Percentiles rank a stretch among this genome's conserved stretches.
Conservation (phyloP, 1,140 invertebrate genomes). For the Papilio machaon region DNA sequence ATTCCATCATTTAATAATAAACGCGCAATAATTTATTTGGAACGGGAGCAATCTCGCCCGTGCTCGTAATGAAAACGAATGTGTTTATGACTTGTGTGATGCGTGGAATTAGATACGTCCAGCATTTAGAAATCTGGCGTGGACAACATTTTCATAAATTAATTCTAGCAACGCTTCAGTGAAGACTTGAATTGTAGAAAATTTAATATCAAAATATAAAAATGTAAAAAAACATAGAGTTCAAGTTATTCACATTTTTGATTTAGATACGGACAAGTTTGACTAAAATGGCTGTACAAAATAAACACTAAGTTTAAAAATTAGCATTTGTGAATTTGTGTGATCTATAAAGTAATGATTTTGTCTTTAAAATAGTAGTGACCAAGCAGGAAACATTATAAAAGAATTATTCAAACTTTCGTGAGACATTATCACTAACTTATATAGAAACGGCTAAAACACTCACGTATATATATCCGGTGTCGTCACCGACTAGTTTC, state of each 20-base stretch:
- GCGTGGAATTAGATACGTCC: slow-evolving; percentile 56
- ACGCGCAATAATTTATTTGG: slow-evolving; percentile 28
- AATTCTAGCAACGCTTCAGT: not conserved
- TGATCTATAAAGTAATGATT: no score
- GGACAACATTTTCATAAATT: slow-evolving; percentile 54
- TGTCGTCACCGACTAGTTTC: no score
- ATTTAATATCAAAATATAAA: not conserved
- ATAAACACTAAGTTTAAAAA: not conserved
- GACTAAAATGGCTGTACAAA: no score
- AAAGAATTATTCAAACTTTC: no score
- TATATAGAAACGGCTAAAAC: no score
- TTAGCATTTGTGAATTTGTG: no score
- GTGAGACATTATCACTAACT: no score
- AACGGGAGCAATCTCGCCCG: slow-evolving; percentile 13
- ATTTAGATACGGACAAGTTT: not conserved
- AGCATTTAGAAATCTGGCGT: slow-evolving; percentile 46
- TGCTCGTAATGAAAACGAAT: slow-evolving; percentile 46
- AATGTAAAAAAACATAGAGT: not conserved
- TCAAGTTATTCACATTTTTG: not conserved
- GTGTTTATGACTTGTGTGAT: slow-evolving; percentile 48
- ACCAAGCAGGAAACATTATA: not conserved
- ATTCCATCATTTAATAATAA: not conserved
- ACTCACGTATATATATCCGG: no score
- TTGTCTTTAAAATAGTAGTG: not conserved
- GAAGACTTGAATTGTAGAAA: not conserved